Evolutionary conservation across 2,797 vertebrate species (phyloP).

Genomic region (Sebastolobus alascanus): DNA sequence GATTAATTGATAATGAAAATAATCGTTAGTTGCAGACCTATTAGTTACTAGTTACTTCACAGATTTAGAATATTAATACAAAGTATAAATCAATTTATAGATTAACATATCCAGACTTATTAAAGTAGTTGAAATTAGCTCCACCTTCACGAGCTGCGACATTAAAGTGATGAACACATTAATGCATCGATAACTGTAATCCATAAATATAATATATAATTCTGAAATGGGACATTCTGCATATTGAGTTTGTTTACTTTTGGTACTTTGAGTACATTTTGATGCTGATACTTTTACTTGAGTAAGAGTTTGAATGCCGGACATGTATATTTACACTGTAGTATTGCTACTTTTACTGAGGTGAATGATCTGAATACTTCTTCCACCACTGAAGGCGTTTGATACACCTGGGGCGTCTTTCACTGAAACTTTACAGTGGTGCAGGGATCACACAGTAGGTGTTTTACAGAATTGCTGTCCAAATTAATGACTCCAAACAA

Average conservation of each 20-base stretch:
- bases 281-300: not conserved
- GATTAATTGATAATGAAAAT: too few species aligned
- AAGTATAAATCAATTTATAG: not conserved
- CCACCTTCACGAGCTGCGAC: not conserved
- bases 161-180: too few species aligned
- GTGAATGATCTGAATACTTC: too few species aligned
- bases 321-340: not conserved
- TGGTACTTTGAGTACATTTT: not conserved
- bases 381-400: too few species aligned
- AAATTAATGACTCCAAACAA: too few species aligned
- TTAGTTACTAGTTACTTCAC: not conserved
- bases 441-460: too few species aligned
- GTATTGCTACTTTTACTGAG: too few species aligned
- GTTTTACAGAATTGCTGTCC: fast-evolving
- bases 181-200: not conserved
- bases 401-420: too few species aligned
- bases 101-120: not conserved
- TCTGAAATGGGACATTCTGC: not conserved
- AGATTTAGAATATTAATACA: not conserved
- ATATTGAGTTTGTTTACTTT: not conserved
- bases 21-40: not conserved
- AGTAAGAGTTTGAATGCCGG: not conserved
- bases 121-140: not conserved
- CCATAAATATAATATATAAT: not conserved
- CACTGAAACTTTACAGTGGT: too few species aligned